Conservation (phyloP, 2,113 vertebrate species). For the Phalacrocorax pelagicus region DNA sequence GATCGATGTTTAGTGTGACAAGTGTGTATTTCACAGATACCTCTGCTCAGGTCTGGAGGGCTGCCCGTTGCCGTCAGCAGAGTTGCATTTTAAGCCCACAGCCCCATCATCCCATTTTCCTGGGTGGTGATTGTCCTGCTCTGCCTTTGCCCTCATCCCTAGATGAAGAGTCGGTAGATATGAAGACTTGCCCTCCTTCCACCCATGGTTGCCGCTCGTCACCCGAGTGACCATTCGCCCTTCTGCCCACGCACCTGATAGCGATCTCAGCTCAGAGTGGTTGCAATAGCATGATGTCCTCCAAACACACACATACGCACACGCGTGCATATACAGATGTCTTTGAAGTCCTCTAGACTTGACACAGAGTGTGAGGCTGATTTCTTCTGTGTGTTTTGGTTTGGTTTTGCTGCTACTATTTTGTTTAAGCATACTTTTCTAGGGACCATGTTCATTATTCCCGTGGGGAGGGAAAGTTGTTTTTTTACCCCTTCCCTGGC, state of each 20-base stretch:
- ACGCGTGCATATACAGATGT: background rate
- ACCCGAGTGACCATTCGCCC: background rate
- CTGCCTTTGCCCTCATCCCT: background rate
- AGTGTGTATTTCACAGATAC: background rate
- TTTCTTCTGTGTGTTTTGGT: background rate
- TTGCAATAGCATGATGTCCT: background rate
- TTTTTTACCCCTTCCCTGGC: background rate
- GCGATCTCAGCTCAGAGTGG: background rate
- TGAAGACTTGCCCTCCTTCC: background rate
- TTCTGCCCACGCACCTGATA: background rate
- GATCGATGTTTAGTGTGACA: accelerated
- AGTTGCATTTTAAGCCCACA: background rate
- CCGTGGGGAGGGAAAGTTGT: background rate
- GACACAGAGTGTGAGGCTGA: background rate
- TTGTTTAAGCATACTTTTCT: background rate
- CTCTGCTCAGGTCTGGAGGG: background rate
- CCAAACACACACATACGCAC: background rate
- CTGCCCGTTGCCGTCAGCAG: background rate
- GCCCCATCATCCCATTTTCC: accelerated
- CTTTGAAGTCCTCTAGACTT: constrained; percentile 13
- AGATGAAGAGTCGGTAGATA: background rate
- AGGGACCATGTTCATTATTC: background rate
- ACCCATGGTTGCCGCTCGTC: background rate
- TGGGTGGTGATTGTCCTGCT: background rate
- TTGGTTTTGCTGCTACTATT: background rate